Evolutionary conservation across 2,888 invertebrate genomes (phyloP).

Genomic region (Aquatica leii): DNA sequence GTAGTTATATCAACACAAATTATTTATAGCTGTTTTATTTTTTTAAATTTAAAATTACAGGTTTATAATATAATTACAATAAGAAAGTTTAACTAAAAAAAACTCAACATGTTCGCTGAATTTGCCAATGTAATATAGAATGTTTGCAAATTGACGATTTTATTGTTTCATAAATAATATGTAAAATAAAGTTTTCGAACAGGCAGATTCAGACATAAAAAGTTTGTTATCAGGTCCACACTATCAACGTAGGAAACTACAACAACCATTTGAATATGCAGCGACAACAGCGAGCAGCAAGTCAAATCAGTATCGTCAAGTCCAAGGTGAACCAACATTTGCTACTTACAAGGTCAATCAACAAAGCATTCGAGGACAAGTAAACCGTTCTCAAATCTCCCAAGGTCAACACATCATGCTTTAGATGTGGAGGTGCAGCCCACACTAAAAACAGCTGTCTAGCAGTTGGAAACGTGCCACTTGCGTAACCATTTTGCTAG

Average conservation of each 20-base stretch:
- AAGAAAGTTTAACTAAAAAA: no score
- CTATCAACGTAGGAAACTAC: neutral
- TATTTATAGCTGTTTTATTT: no score
- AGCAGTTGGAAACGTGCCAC: neutral
- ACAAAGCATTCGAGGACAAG: neutral
- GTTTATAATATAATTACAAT: no score
- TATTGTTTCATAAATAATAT: no score
- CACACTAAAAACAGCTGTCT: neutral
- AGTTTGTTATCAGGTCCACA: no score
- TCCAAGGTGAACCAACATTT: conserved; percentile 1
- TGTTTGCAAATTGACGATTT: no score
- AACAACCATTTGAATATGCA: neutral
- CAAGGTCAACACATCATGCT: neutral
- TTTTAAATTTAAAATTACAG: no score
- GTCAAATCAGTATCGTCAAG: neutral
- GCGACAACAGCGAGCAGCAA: conserved; percentile 1
- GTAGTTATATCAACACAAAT: no score
- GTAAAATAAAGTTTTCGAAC: no score
- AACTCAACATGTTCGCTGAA: no score
- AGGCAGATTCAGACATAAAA: no score
- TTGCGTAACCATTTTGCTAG: conserved; percentile 3
- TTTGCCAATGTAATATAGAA: no score
- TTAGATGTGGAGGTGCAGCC: neutral
- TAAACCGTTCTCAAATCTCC: conserved; percentile 5
- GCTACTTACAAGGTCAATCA: neutral